Conservation (phyloP, 2,113 vertebrate species). For the Onychostruthus taczanowskii region DNA sequence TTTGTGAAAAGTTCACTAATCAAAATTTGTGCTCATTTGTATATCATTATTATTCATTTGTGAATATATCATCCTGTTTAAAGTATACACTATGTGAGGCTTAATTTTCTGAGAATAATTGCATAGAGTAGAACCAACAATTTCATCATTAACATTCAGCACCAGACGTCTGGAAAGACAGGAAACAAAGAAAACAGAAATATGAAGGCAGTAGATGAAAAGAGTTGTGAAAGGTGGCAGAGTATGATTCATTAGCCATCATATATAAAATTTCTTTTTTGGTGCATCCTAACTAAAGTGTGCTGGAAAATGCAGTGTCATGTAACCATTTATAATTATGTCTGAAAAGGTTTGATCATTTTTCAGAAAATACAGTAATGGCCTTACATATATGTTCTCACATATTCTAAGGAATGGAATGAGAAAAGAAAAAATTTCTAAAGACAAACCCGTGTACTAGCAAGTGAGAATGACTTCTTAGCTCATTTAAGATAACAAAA, state of each 20-base stretch:
- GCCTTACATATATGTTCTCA: not conserved
- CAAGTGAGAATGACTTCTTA: not conserved
- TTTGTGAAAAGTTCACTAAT: not conserved
- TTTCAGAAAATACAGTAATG: not conserved
- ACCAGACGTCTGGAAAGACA: not conserved
- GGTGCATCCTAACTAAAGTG: not conserved
- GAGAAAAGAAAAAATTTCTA: not conserved
- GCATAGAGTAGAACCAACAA: not conserved
- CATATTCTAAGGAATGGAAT: accelerated
- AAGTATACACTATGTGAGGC: not conserved
- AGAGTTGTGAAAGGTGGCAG: not conserved
- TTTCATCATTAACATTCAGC: constrained; percentile 16
- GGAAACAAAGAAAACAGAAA: not conserved
- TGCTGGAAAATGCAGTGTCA: not conserved
- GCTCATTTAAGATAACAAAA: not conserved
- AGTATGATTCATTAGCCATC: not conserved
- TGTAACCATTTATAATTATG: not conserved
- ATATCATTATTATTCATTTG: not conserved
- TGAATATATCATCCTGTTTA: not conserved
- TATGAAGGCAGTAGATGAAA: not conserved
- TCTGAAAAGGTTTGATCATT: not conserved
- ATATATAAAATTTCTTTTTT: not conserved
- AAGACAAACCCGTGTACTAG: not conserved
- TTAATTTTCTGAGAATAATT: constrained; percentile 20
- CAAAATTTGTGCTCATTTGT: not conserved